Conservation (phyloP, 1,140 invertebrate species). For the Belonocnema kinseyi region DNA sequence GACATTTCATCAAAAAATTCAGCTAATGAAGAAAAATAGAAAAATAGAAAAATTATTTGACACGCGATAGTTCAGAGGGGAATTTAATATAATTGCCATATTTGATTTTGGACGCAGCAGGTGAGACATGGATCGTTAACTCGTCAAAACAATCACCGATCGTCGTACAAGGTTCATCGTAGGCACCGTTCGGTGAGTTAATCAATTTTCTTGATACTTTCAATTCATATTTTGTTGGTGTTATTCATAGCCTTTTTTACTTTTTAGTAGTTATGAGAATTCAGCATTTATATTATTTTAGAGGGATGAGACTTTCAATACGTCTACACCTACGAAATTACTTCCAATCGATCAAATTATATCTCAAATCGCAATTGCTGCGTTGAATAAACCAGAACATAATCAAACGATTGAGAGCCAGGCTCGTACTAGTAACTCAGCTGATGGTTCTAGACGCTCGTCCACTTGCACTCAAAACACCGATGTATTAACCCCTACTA, state of each 20-base stretch:
- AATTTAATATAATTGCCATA: slow-evolving; percentile 64
- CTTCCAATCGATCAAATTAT: slow-evolving; percentile 73
- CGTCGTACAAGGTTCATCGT: slow-evolving; percentile 82
- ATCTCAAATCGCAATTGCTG: slow-evolving; percentile 65
- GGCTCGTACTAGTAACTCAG: slow-evolving; percentile 46
- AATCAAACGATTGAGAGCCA: slow-evolving; percentile 53
- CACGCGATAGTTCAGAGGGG: too few relatives aligned
- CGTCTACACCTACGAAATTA: slow-evolving; percentile 70
- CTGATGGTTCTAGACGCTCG: slow-evolving; percentile 69
- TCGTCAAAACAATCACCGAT: slow-evolving; percentile 79
- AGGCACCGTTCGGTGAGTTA: slow-evolving; percentile 85
- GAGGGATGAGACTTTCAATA: slow-evolving; percentile 75
- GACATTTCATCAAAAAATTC: too few relatives aligned
- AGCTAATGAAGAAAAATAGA: too few relatives aligned
- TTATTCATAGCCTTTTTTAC: slow-evolving; percentile 24
- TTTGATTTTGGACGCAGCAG: slow-evolving; percentile 77
- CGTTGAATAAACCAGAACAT: slow-evolving; percentile 52
- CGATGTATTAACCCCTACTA: slow-evolving; percentile 69
- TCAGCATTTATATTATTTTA: slow-evolving; percentile 57
- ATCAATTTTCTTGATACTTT: slow-evolving; percentile 47
- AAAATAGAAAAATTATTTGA: too few relatives aligned
- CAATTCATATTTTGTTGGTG: slow-evolving; percentile 22
- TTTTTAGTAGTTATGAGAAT: neutral
- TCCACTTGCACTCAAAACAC: slow-evolving; percentile 73
- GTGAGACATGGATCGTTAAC: slow-evolving; percentile 85